phyloP scores from a whole-genome alignment of 2,113 vertebrate species.

The Sebastes fasciatus region DNA sequence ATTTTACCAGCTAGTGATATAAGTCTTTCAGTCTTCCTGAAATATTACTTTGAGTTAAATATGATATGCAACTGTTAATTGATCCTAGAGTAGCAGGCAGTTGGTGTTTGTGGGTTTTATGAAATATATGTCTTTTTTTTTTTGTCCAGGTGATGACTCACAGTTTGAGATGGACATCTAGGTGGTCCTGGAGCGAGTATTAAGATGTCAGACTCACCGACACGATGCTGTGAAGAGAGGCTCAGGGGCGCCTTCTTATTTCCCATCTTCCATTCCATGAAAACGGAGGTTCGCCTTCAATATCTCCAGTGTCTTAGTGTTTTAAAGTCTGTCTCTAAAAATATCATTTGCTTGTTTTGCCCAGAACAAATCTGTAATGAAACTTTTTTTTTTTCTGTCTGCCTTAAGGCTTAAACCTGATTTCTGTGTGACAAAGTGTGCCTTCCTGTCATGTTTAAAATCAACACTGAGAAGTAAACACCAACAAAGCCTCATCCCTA shows the following conservation, averaged over 20 bases:
- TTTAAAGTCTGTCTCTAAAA: slow-evolving; percentile 15
- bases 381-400: slow-evolving; percentile 14
- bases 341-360: slow-evolving; percentile 29
- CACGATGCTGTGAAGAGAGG: slow-evolving; percentile 53
- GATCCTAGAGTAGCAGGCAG: not conserved
- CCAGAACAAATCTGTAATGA: slow-evolving; percentile 42
- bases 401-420: slow-evolving; percentile 32
- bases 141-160: slow-evolving; percentile 79
- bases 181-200: not conserved
- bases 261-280: slow-evolving; percentile 35
- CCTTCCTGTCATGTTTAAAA: slow-evolving; percentile 62
- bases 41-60: not conserved
- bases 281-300: slow-evolving; percentile 4
- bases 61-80: not conserved
- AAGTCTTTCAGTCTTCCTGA: not conserved
- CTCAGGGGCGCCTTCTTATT: slow-evolving; percentile 18
- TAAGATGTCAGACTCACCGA: slow-evolving; percentile 28
- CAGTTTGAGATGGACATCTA: slow-evolving; percentile 92
- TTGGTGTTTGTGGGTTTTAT: not conserved
- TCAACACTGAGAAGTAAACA: slow-evolving; percentile 41
- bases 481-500: slow-evolving; percentile 53
- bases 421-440: slow-evolving; percentile 58
- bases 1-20: not conserved
- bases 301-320: slow-evolving; percentile 27
- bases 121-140: not conserved